Conservation (phyloP, 2,888 invertebrate genomes). For the Mythimna vitellina region DNA sequence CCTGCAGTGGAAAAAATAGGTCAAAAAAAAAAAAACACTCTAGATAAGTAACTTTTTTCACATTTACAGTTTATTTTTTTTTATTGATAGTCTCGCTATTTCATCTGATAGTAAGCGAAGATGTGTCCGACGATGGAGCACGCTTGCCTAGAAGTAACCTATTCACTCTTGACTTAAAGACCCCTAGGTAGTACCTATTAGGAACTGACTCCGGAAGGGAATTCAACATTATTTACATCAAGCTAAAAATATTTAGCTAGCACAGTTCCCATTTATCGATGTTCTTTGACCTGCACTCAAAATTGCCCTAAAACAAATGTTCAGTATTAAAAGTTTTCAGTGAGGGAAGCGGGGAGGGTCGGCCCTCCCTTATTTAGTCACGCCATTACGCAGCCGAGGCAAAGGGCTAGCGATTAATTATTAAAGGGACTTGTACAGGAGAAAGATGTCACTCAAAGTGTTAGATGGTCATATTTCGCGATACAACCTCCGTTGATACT, state of each 20-base stretch:
- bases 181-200: too few species aligned
- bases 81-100: too few species aligned
- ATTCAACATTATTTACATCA: not conserved
- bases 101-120: too few species aligned
- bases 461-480: constrained; percentile 59
- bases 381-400: constrained; percentile 86
- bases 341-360: constrained; percentile 65
- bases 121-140: too few species aligned
- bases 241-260: constrained; percentile 27
- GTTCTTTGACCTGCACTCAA: constrained; percentile 68
- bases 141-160: too few species aligned
- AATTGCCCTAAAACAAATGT: constrained; percentile 80
- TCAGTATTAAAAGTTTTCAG: constrained; percentile 82
- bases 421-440: constrained; percentile 68
- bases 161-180: too few species aligned
- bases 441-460: constrained; percentile 74
- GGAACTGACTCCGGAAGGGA: too few species aligned
- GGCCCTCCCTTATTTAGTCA: constrained; percentile 86
- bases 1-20: too few species aligned
- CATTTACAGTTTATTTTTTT: too few species aligned
- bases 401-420: constrained; percentile 87
- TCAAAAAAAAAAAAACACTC: too few species aligned
- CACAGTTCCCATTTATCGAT: constrained; percentile 36
- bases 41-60: too few species aligned
- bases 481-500: constrained; percentile 47